Base-by-base conservation (phyloP, 2,797 vertebrate genomes). In the Epinephelus coioides region DNA sequence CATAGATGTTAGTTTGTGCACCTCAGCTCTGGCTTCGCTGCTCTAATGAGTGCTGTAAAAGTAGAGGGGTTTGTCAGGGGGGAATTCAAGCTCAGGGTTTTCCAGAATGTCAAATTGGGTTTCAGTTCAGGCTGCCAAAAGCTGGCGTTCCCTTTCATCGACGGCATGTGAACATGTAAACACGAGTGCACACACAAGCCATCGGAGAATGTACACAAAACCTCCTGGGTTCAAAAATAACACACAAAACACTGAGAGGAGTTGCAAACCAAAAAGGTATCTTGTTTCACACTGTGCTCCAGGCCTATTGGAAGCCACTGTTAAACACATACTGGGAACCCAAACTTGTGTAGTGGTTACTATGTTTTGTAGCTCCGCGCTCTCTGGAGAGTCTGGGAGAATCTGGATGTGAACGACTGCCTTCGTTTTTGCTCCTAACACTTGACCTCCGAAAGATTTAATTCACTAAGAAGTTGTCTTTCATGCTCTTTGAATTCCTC, bases 41-140 rank as follows among this genome's bases (percentile, higher is more conserved):
- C 18, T 76, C 78, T 56, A 47, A 75, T 34, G 34, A 34, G 34
- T 51, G 57, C 65, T 59, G 21, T 70, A 67, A 79, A 79, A 59
- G 50, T n/a, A 40, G 17, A 64, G 57, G 59, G 21, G 73, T 72
- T 72, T 78, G 70, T 73, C 64, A 10, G 69, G 51, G 40, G 27
- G 66, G 40, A 73, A 72, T 57, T 71, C 5, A 7, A 87, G 74
- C 66, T 65, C 46, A 68, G 73, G 78, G 76, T 81, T 90, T 88
- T 82, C 81, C 80, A 73, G 64, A 76, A 86, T 87, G 84, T 69
- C 81, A 65, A 86, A 72, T 88, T 77, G 62, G 51, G 69, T 91
- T 92, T 90, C 83, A 73, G 62, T 74, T 69, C 13, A 53, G 50
- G 67, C 54, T 59, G 67, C 70, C 59, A 69, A 83, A 80, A 50